Evolutionary conservation across 2,797 vertebrate species (phyloP).

Genomic region (Gobio occitaniae): DNA sequence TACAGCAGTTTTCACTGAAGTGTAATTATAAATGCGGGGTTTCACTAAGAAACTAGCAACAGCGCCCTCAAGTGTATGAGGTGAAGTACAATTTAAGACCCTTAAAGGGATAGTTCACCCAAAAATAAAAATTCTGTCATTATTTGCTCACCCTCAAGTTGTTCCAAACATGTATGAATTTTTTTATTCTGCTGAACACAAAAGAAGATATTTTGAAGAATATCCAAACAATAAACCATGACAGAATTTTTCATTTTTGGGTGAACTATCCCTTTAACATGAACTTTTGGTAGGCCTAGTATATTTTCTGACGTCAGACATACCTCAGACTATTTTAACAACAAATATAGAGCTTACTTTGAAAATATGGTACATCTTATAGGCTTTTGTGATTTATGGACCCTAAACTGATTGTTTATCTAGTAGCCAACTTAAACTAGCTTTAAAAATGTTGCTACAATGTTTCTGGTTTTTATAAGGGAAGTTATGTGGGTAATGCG

Average conservation of each 20-base stretch:
- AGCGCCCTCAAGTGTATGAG: constrained; percentile 24
- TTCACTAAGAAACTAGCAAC: constrained; percentile 17
- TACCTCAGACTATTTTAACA: neutral
- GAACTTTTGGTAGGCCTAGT: no score
- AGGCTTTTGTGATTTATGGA: neutral
- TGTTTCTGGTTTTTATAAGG: neutral
- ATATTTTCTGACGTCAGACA: neutral
- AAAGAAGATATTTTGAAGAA: neutral
- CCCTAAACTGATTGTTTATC: neutral
- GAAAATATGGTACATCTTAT: neutral
- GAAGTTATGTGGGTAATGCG: constrained; percentile 7
- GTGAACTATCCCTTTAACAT: no score
- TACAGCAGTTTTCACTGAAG: neutral
- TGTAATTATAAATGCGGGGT: neutral
- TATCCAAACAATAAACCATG: neutral
- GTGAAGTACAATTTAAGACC: neutral
- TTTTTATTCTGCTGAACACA: neutral
- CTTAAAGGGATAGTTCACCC: neutral
- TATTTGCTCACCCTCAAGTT: neutral
- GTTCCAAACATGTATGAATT: neutral
- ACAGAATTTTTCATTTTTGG: no score
- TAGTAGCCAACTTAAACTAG: neutral
- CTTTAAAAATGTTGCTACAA: neutral
- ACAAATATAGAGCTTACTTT: neutral
- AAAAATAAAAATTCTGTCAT: neutral